These are phyloP conservation scores for Pandemis corylana DNA, from an alignment of 2,888 invertebrate species.

Conservation along the genomic window DNA sequence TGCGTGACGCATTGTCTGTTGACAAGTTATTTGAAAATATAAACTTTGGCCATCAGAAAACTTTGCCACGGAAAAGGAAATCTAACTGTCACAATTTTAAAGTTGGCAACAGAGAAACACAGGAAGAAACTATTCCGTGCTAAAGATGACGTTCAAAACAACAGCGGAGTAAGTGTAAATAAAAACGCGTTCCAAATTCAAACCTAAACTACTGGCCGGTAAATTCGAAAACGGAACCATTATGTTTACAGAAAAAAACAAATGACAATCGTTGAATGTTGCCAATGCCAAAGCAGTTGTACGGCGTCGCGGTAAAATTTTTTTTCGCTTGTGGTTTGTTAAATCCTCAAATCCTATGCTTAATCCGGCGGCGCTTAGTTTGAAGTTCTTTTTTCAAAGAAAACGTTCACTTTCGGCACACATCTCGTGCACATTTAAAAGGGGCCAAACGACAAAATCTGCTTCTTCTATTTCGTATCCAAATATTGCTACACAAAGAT, in stretches of 20 bases:
- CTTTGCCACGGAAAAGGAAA: background rate
- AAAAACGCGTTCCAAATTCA: background rate
- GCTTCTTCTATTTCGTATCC: background rate
- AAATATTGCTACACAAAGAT: background rate
- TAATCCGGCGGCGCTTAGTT: constrained; percentile 82
- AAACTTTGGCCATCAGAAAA: constrained; percentile 20
- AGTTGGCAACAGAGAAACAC: background rate
- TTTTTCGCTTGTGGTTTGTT: constrained; percentile 25
- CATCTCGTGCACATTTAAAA: constrained; percentile 8
- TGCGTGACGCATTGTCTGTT: constrained; percentile 78
- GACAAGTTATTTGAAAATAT: constrained; percentile 63
- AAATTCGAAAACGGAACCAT: background rate
- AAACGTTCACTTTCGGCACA: constrained; percentile 68
- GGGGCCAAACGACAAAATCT: background rate
- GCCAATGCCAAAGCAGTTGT: constrained; percentile 30
- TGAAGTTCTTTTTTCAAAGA: constrained; percentile 78
- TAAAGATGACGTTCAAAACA: background rate
- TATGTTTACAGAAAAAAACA: background rate
- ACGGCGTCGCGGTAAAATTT: constrained; percentile 38
- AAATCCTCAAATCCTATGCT: constrained; percentile 46
- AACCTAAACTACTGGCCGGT: background rate
- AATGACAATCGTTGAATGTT: background rate
- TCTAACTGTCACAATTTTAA: background rate
- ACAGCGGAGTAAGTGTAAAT: background rate
- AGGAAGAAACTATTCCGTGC: background rate